phyloP scores from a whole-genome alignment of 2,797 vertebrate genomes.

The Characodon lateralis region DNA sequence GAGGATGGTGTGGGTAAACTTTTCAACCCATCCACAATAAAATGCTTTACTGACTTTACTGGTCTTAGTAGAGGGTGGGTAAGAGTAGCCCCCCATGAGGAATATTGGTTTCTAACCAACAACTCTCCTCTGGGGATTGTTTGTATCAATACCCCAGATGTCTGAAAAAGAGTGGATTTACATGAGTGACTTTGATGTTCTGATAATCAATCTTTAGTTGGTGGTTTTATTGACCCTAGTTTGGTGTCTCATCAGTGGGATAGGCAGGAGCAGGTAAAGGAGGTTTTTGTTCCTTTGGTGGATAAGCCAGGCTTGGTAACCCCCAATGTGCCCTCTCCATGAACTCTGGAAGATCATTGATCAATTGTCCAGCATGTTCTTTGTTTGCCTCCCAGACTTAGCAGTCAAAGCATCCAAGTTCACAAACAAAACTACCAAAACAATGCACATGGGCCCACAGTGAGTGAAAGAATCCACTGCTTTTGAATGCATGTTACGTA shows the following conservation, averaged over 20 bases:
- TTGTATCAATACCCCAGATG: conserved; percentile 83
- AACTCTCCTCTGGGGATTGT: conserved; percentile 74
- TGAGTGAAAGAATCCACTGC: conserved; percentile 39
- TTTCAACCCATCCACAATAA: conserved; percentile 72
- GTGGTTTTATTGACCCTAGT: conserved; percentile 83
- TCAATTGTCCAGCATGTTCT: conserved; percentile 78
- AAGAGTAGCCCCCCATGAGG: conserved; percentile 71
- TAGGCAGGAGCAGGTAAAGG: conserved; percentile 77
- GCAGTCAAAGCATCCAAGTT: conserved; percentile 65
- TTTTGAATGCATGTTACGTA: conserved; percentile 45
- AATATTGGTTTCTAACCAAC: conserved; percentile 80
- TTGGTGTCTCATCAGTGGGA: conserved; percentile 81
- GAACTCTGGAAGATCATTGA: conserved; percentile 83
- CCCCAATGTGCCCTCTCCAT: conserved; percentile 73
- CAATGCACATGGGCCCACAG: conserved; percentile 46
- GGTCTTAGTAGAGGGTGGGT: conserved; percentile 75
- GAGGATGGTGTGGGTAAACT: conserved; percentile 75
- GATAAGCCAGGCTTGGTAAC: conserved; percentile 85
- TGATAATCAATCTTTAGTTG: conserved; percentile 83
- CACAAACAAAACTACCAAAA: conserved; percentile 75
- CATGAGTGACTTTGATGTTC: conserved; percentile 82
- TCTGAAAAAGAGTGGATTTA: conserved; percentile 83
- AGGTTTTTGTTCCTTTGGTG: conserved; percentile 81
- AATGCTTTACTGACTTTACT: conserved; percentile 71
- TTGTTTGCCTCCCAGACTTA: conserved; percentile 79